phyloP scores from a whole-genome alignment of 2,888 invertebrate genomes.

The Tiliacea aurago region DNA sequence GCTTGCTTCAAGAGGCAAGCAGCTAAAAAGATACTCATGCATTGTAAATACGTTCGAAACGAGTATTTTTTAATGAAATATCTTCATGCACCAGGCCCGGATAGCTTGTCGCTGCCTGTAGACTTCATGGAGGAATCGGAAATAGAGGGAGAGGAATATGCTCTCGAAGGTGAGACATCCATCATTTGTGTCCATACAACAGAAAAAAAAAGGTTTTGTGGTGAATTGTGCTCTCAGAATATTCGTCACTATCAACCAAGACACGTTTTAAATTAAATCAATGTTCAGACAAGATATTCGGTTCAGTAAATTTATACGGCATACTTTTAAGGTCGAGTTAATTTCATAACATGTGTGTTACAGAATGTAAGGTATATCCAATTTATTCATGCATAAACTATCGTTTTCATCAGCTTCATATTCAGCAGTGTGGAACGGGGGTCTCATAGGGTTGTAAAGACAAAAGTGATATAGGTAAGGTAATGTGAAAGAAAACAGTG shows the following conservation, averaged over 20 bases:
- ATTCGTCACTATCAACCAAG: slow-evolving; percentile 5
- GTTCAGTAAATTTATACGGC: slow-evolving; percentile 29
- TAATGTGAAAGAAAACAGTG: not conserved
- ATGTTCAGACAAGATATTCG: not conserved
- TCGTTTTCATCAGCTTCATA: slow-evolving; percentile 17
- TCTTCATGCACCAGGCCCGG: slow-evolving; percentile 44
- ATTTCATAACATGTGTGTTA: not conserved
- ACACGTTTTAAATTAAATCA: not conserved
- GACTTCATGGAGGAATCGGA: slow-evolving; percentile 47
- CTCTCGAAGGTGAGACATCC: slow-evolving; percentile 37
- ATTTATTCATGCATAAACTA: slow-evolving; percentile 5
- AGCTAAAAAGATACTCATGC: not conserved
- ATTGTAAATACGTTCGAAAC: slow-evolving; percentile 24
- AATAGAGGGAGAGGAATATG: slow-evolving; percentile 50
- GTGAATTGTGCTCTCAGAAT: slow-evolving; percentile 30
- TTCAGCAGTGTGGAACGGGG: not conserved
- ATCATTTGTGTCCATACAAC: slow-evolving; percentile 34
- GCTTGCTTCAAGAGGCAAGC: not conserved
- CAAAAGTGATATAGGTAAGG: not conserved
- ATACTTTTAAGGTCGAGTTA: not conserved
- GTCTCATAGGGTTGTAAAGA: not conserved
- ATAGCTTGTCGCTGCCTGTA: slow-evolving; percentile 21
- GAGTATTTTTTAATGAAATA: slow-evolving; percentile 23
- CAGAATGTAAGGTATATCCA: too few relatives aligned
- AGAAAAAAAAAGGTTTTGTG: slow-evolving; percentile 1